These are phyloP conservation scores for Mormyrus proboscirostris DNA, from an alignment of 2,797 vertebrate species.

Conservation along the genomic window DNA sequence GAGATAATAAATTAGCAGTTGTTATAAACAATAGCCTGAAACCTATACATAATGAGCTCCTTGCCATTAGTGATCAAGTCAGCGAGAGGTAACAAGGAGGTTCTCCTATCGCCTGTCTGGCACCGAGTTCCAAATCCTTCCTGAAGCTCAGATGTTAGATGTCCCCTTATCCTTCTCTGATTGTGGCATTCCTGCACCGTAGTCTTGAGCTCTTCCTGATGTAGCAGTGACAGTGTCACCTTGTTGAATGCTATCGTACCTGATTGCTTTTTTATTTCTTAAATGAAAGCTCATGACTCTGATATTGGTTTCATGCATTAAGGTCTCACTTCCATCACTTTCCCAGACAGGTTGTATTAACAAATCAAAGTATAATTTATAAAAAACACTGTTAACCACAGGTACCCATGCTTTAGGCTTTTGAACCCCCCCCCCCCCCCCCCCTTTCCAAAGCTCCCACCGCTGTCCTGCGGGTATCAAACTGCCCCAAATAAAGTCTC, in stretches of 20 bases:
- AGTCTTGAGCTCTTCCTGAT: background rate
- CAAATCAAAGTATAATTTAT: background rate
- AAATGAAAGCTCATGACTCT: background rate
- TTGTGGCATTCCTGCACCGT: slow-evolving; percentile 14
- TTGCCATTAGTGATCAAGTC: slow-evolving; percentile 62
- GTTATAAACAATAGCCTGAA: slow-evolving; percentile 62
- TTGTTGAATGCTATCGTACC: background rate
- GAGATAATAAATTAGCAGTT: slow-evolving; percentile 63
- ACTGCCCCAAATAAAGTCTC: slow-evolving; percentile 16
- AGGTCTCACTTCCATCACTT: background rate
- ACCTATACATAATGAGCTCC: slow-evolving; percentile 61
- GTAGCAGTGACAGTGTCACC: background rate
- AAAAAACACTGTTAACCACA: background rate
- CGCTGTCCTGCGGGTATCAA: background rate
- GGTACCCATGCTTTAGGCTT: background rate
- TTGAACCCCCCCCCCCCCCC: background rate
- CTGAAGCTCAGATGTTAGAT: slow-evolving; percentile 53
- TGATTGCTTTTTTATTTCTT: background rate
- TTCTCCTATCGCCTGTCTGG: slow-evolving; percentile 39
- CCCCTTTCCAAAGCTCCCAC: slow-evolving; percentile 13
- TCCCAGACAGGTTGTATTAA: background rate
- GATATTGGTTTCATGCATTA: background rate
- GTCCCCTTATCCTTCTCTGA: background rate
- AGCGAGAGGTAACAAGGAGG: slow-evolving; percentile 45
- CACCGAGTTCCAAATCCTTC: slow-evolving; percentile 44